Evolutionary conservation across 1,140 invertebrate genomes (phyloP), one percentile per base, ranked within the genome.

Genomic region (Caenorhabditis inopinata): DNA sequence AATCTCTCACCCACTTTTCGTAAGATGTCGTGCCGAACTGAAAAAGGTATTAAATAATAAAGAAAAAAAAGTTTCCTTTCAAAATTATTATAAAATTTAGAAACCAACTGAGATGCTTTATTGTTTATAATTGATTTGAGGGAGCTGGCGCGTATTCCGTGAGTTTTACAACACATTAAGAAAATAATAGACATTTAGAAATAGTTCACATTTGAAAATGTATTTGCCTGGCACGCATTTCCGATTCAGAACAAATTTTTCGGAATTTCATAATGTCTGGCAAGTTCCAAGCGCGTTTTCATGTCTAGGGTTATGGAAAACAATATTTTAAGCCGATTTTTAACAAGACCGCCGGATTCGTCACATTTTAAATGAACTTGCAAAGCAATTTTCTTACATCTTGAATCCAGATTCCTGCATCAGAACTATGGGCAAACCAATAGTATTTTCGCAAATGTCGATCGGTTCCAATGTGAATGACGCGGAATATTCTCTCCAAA

Each of bases 361-460:
- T n/a, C n/a, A n/a, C n/a, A n/a, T n/a, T n/a, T n/a, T n/a, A n/a
- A n/a, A n/a, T n/a, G 9, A 0, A 12, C 9, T 23, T 25, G 23
- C 49, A 11, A 23, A 4, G 14, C n/a, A 49, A 76, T 48, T 14
- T 12, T 25, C 76, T 32, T 18, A 78, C 76, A 46, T 78, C 76
- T 47, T 78, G 76, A 16, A 78, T 25, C 76, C 76, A 78, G 1
- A 78, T 62, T 5, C 51, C 76, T 1, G 76, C 76, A 68, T 78
- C 76, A 2, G 76, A 11, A n/a, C 29, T 32, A 47, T 78, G 42
- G 2, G 76, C 49, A 7, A 78, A 38, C 76, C 76, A 78, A 35
- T 62, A 78, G 51, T 78, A 78, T 27, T 53, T 47, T 21, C 76
- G 27, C 9, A 47, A 27, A 32, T 78, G 76, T 1, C 76, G 49